Base-by-base conservation (phyloP, 2,113 vertebrate species). In the Salvelinus fontinalis region DNA sequence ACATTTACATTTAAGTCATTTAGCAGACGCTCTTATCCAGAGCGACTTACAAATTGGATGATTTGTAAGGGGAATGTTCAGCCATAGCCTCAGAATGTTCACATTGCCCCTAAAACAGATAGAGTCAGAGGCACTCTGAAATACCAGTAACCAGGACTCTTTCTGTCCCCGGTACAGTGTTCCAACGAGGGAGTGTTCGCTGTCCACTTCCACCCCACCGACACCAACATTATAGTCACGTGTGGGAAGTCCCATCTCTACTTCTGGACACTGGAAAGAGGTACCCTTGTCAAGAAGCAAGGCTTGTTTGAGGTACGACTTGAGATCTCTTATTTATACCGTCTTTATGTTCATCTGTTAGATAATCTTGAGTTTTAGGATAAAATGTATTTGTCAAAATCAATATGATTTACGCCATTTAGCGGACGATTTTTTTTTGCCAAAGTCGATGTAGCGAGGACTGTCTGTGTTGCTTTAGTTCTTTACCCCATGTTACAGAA, bases 191-290 rank as follows among this genome's bases (percentile, higher is more conserved):
- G 97, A 0, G 95, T 99, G 65, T 99, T 99, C 85, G 96, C 95
- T 24, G 94, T 92, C 65, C 97, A 99, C 91, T 99, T 99, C 90
- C 97, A 99, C 85, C 98, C 97, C 44, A 99, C 97, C 18, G 97
- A 99, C 91, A 95, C 96, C 82, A 97, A 95, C 79, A 90, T 96
- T 72, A 94, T 99, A 12, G 96, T 99, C 67, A 99, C 97, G 11
- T 99, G 98, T 73, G 98, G 98, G 62, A 99, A 99, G 83, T 99
- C 97, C 2, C 97, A 99, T 26, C 95, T 99, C 77, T 97, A 96
- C 86, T 99, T 99, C 85, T 99, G 98, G 98, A 97, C 93, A 0
- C 88, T 99, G 71, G 98, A 99, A 89, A 97, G 96, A 31, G 95
- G 90, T 81, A 87, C 93, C 34, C 94, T 99, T 71, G 87, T 94